Evolutionary conservation across 2,797 vertebrate species (phyloP).

Genomic region (Mus minutoides): DNA sequence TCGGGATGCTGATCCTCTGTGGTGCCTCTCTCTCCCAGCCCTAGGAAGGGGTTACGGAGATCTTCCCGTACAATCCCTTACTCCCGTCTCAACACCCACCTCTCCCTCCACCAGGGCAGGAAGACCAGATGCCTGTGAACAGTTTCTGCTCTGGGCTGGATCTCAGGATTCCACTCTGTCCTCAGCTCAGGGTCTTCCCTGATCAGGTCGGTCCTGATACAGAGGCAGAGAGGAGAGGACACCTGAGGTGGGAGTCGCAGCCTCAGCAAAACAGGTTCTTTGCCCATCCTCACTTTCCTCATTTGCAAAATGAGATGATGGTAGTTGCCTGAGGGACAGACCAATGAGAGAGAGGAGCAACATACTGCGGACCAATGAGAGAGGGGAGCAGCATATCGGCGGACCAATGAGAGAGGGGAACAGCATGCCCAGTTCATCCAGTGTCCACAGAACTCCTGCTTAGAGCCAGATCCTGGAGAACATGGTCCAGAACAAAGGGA

Average conservation of each 20-base stretch:
- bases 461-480: background rate
- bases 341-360: background rate
- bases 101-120: background rate
- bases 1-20: conserved; percentile 48
- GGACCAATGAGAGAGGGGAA: background rate
- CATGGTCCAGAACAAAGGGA: background rate
- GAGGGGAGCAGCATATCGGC: background rate
- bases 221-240: background rate
- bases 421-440: background rate
- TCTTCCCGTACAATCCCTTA: accelerated
- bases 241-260: background rate
- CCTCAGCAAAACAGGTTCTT: background rate
- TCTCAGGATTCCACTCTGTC: background rate
- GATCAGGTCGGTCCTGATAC: background rate
- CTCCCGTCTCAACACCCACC: background rate
- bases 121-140: background rate
- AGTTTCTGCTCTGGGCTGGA: background rate
- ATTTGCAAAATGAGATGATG: background rate
- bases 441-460: background rate
- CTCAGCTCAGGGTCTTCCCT: background rate
- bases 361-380: background rate
- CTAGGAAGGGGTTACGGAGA: conserved; percentile 59
- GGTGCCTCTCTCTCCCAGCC: conserved; percentile 59
- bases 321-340: background rate
- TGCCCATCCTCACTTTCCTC: background rate